These are phyloP conservation scores for Macaria notata DNA, from an alignment of 2,888 invertebrate genomes.

Conservation along the genomic window DNA sequence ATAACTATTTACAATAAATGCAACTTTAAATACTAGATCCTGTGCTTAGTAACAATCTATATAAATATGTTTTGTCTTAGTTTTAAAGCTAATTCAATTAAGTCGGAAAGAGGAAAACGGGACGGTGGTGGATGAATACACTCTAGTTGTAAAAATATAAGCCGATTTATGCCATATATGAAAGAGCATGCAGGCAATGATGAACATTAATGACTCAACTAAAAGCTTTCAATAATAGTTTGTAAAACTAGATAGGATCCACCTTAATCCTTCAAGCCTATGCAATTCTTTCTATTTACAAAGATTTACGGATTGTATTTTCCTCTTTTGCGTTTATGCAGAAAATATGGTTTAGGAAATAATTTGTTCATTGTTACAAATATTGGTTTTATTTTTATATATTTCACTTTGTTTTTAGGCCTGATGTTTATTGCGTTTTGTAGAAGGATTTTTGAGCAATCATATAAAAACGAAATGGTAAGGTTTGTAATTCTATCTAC, in stretches of 20 bases:
- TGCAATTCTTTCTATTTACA: too few species aligned
- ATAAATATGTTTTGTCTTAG: conserved; percentile 72
- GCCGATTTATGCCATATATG: conserved; percentile 46
- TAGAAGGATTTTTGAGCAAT: conserved; percentile 30
- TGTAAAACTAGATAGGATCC: too few species aligned
- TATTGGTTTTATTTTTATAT: too few species aligned
- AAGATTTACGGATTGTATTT: too few species aligned
- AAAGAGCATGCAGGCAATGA: conserved; percentile 50
- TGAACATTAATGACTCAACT: too few species aligned
- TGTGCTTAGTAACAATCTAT: conserved; percentile 81
- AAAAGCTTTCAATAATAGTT: too few species aligned
- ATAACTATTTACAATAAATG: conserved; percentile 81
- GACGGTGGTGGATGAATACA: conserved; percentile 78
- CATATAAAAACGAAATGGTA: conserved; percentile 19
- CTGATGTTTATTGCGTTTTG: conserved; percentile 12
- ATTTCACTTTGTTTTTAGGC: conserved; percentile 11
- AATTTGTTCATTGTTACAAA: too few species aligned
- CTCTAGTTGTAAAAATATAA: conserved; percentile 69
- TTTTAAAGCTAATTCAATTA: conserved; percentile 76
- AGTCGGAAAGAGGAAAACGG: conserved; percentile 78
- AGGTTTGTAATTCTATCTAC: conserved; percentile 31
- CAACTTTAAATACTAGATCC: conserved; percentile 77
- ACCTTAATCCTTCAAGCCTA: too few species aligned
- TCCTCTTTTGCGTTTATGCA: too few species aligned
- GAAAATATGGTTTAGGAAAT: too few species aligned